These are phyloP conservation scores for Zygogramma bicolorata DNA, from an alignment of 2,888 invertebrate genomes.

Conservation along the genomic window DNA sequence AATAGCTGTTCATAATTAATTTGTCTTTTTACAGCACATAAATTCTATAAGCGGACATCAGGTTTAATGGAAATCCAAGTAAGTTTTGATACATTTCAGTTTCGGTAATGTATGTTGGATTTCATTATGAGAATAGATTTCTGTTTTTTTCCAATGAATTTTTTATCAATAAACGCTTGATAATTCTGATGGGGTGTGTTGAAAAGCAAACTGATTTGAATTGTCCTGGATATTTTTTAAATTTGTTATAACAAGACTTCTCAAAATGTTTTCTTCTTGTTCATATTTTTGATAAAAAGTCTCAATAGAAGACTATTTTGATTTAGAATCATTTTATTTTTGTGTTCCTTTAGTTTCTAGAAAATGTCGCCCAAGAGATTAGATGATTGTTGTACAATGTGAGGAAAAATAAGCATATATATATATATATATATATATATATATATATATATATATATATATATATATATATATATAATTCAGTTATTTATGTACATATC, in stretches of 20 bases:
- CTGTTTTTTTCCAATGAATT: background rate
- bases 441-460: background rate
- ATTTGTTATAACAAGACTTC: no score
- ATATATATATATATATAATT: background rate
- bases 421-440: background rate
- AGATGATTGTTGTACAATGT: background rate
- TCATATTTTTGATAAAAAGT: background rate
- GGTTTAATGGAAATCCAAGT: constrained; percentile 33
- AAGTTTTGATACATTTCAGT: background rate
- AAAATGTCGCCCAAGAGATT: background rate
- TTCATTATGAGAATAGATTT: background rate
- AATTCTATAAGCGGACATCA: constrained; percentile 57
- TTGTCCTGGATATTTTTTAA: no score
- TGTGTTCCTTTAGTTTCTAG: background rate
- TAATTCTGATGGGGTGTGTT: no score
- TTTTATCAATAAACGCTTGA: no score
- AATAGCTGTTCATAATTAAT: background rate
- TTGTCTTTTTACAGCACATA: constrained; percentile 46
- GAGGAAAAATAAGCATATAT: background rate
- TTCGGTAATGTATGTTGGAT: background rate
- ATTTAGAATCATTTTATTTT: background rate
- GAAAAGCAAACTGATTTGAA: no score
- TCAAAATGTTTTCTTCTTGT: background rate
- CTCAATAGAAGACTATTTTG: no score
- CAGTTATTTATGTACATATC: background rate